Evolutionary conservation across 1,140 invertebrate species (phyloP), one percentile per base, ranked within the genome.

Genomic region (Rhysida immarginata): DNA sequence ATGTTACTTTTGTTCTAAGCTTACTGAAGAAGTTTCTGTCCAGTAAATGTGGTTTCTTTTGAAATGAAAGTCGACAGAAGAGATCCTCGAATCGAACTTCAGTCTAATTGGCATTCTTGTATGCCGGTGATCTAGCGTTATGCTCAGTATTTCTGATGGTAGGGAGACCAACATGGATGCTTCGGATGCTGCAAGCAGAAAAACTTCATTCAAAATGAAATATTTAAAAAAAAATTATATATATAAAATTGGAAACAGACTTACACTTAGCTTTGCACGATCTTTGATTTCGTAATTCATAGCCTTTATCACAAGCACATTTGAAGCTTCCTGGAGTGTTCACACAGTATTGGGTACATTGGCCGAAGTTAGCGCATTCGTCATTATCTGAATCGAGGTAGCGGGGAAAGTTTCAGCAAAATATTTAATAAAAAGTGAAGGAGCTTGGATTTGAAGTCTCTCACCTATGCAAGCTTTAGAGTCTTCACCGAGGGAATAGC

Each of bases 291-390:
- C 85, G 85, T 67, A 93, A 88, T 53, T 84, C 72, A 68, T 97
- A 99, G 5, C 91, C 92, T 0, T 77, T 63, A 35, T 82, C 74
- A 68, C 95, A 99, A 62, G 84, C 82, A 68, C 95, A 99, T 69
- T 96, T 94, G 73, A 84, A 96, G 1, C 80, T 78, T 0, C 92
- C 94, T 56, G 87, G 85, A 61, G 85, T 84, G 69, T 97, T 97
- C 48, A 81, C 76, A 68, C 94, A 98, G 48, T 81, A 76, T 68
- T 98, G 93, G 0, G 93, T 96, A 68, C 95, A 99, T 1, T 79
- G 78, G 0, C 90, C 92, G 0, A 83, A 80, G 49, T 35, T 8
- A 5, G 84, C 71, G 65, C 95, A 99, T 71, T 98, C 95, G 69
- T 97, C 78, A 42, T 97, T 80, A 71, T 98, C 94, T 89, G 66